Conservation (phyloP, 2,797 vertebrate species). For the Periparus ater region DNA sequence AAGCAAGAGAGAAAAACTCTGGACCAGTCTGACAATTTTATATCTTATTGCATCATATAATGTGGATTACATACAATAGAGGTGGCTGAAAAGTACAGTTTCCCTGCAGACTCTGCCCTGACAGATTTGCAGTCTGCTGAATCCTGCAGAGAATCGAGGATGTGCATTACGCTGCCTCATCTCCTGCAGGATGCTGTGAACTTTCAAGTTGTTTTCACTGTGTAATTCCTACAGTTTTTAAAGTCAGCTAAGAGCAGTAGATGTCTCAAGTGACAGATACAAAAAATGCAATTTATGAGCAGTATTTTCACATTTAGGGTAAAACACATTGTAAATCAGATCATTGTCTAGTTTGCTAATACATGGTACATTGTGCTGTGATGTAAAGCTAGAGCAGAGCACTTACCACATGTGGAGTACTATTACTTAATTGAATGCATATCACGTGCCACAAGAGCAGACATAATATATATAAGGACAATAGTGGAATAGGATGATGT, state of each 20-base stretch:
- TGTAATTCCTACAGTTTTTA: conserved; percentile 32
- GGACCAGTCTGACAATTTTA: conserved; percentile 38
- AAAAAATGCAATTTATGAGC: neutral
- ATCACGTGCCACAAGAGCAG: neutral
- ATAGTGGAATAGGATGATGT: neutral
- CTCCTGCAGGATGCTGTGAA: conserved; percentile 34
- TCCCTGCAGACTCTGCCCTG: conserved; percentile 35
- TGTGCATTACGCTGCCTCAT: conserved; percentile 27
- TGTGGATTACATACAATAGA: conserved; percentile 26
- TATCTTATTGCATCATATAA: conserved; percentile 26
- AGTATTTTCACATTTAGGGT: neutral
- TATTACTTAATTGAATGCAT: conserved; percentile 13
- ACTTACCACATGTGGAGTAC: conserved; percentile 15
- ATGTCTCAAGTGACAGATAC: neutral
- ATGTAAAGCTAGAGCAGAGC: conserved; percentile 9
- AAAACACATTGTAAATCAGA: conserved; percentile 35
- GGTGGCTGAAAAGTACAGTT: conserved; percentile 29
- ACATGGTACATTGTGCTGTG: neutral
- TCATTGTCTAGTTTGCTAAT: conserved; percentile 27
- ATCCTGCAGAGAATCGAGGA: conserved; percentile 59
- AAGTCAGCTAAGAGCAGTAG: conserved; percentile 5
- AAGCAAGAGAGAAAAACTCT: neutral
- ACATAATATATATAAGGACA: neutral
- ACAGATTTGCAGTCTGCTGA: conserved; percentile 60
- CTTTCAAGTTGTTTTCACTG: conserved; percentile 43